These are phyloP conservation scores for Bembecia ichneumoniformis DNA, from an alignment of 2,888 invertebrate genomes.

Conservation along the genomic window DNA sequence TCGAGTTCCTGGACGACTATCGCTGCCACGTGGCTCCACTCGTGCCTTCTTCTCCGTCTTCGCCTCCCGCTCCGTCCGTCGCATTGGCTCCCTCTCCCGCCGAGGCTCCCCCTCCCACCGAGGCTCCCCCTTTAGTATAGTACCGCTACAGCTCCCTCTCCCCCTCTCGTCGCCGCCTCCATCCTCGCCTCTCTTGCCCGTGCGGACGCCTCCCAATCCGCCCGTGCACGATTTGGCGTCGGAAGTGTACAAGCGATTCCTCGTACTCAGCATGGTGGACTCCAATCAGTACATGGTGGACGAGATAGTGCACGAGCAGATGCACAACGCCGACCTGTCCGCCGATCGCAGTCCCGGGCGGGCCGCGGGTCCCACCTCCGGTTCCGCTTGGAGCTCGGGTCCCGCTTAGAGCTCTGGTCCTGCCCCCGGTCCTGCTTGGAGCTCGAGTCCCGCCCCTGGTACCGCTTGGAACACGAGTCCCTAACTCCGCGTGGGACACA, in stretches of 20 bases:
- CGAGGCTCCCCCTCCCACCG: background rate
- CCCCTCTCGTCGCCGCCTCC: background rate
- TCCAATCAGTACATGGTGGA: constrained; percentile 35
- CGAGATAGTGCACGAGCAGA: constrained; percentile 23
- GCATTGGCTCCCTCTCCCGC: constrained; percentile 4
- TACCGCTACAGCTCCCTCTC: background rate
- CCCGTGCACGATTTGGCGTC: background rate
- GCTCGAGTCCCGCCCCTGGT: background rate
- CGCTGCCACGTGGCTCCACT: constrained; percentile 45
- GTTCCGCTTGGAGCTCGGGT: too few relatives aligned
- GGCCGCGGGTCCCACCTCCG: too few relatives aligned
- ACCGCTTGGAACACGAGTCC: background rate
- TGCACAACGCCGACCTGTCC: background rate
- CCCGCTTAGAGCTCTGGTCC: too few relatives aligned
- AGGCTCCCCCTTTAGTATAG: background rate
- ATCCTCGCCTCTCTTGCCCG: too few relatives aligned
- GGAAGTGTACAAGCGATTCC: constrained; percentile 35
- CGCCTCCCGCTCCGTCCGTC: constrained; percentile 7
- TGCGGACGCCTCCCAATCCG: constrained; percentile 1
- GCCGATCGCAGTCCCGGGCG: background rate
- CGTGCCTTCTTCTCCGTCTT: constrained; percentile 14
- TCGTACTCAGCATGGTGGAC: constrained; percentile 28
- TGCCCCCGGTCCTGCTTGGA: too few relatives aligned
- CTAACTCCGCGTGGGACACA: constrained; percentile 40
- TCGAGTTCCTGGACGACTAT: constrained; percentile 52